phyloP scores from a whole-genome alignment of 2,113 vertebrate genomes.

The Stigmatopora nigra region DNA sequence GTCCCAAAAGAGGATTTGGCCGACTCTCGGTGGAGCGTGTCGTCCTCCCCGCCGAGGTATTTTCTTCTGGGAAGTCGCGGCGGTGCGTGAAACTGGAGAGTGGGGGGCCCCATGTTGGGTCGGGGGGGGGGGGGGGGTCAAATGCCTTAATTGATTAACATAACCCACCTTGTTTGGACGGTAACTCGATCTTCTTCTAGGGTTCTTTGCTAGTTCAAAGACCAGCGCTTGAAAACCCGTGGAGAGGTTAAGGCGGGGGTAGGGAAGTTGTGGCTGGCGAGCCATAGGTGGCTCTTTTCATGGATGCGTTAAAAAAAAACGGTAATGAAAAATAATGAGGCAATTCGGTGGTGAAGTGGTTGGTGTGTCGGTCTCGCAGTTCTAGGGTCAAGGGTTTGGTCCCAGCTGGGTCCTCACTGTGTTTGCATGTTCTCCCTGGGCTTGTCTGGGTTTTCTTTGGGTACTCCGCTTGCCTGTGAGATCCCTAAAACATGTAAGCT shows the following conservation, averaged over 20 bases:
- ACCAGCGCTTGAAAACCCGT: neutral
- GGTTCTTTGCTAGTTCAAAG: conserved; percentile 9
- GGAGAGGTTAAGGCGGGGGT: neutral
- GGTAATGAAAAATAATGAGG: too few species aligned
- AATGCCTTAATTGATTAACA: conserved; percentile 23
- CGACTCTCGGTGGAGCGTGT: conserved; percentile 23
- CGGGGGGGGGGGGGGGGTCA: neutral
- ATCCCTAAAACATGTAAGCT: too few species aligned
- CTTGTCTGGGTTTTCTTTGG: too few species aligned
- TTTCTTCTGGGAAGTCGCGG: conserved; percentile 28
- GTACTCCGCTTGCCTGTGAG: too few species aligned
- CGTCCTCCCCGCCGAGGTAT: conserved; percentile 17
- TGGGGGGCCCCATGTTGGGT: neutral
- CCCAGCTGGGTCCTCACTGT: too few species aligned
- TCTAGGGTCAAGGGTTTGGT: too few species aligned
- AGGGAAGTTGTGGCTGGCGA: too few species aligned
- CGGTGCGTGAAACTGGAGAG: conserved; percentile 35
- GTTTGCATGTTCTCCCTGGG: too few species aligned
- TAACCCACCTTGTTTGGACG: conserved; percentile 16
- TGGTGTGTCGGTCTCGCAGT: too few species aligned
- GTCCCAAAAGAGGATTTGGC: conserved; percentile 35
- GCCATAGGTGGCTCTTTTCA: too few species aligned
- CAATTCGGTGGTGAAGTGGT: too few species aligned
- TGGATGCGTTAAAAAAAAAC: too few species aligned
- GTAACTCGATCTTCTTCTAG: conserved; percentile 22